Base-by-base conservation (phyloP, 2,888 invertebrate genomes). In the Rhodophaea formosa region DNA sequence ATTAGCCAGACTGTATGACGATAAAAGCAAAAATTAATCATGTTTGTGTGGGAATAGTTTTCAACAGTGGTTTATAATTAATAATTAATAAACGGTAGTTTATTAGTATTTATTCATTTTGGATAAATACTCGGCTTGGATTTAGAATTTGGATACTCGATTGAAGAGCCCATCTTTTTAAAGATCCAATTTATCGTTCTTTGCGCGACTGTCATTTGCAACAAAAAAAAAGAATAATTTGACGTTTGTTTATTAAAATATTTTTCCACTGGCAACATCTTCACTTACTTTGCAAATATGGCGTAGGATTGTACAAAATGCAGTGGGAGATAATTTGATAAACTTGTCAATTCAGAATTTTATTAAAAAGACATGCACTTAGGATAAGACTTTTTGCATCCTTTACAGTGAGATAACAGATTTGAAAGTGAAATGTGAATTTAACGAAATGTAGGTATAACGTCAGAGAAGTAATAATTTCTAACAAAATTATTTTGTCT, bases 261-360 rank as follows among this genome's bases (percentile, higher is more conserved):
- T 61, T 64, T 56, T 44, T 14, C n/a, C 6, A 10, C 29, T 76
- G 75, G 81, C 75, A 84, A 74, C 78, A 75, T 70, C 58, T 2
- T 57, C 59, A 66, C 59, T 66, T 75, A 74, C 68, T 74, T 80
- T 74, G 82, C 84, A 84, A 88, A 88, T 84, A 89, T 89, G 89
- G 89, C 89, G 89, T 85, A 88, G 77, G 77, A 80, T 82, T 78
- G 79, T 80, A 80, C 82, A 82, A 84, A 82, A 86, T 86, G 88
- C 87, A 86, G 86, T 84, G 78, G 77, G 75, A 80, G 80, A 74
- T 79, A 75, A 74, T 79, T 83, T 84, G 82, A 69, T 82, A 71
- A 64, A 82, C 73, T 80, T 87, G 86, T 86, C 86, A 84, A 82
- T 83, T 84, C 80, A 65, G 77, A 81, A 77, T 76, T 81, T 78